A percentile compares a stretch with the other conserved stretches of the same genome.
These are phyloP conservation scores for Phycodurus eques DNA, from an alignment of 2,113 vertebrate species.

Conservation along the genomic window DNA sequence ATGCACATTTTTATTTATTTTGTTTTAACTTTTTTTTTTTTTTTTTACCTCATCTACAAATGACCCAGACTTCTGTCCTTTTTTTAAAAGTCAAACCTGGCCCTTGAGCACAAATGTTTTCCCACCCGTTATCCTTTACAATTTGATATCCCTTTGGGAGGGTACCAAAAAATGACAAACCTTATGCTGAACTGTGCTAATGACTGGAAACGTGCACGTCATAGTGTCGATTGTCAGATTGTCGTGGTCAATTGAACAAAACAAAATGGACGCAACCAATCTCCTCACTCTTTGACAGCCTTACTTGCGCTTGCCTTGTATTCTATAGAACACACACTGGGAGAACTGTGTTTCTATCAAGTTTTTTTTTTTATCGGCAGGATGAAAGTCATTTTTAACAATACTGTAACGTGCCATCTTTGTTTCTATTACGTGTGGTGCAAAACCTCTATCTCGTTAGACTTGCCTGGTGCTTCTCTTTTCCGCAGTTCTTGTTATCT, in stretches of 20 bases:
- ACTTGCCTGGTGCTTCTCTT: constrained; percentile 51
- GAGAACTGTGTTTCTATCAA: constrained; percentile 37
- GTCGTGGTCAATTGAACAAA: background rate
- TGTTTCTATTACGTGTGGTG: constrained; percentile 32
- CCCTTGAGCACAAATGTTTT: background rate
- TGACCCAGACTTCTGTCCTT: background rate
- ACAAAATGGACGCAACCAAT: background rate
- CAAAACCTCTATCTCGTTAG: constrained; percentile 29
- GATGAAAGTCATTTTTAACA: constrained; percentile 44
- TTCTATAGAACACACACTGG: constrained; percentile 28
- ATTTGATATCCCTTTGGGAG: background rate
- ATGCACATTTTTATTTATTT: background rate
- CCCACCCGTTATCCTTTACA: background rate
- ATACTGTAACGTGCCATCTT: constrained; percentile 53
- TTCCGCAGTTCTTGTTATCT: constrained; percentile 27
- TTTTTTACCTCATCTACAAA: background rate
- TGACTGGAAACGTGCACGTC: background rate
- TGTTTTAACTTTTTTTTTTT: background rate
- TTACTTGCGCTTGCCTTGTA: constrained; percentile 58
- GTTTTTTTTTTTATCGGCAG: constrained; percentile 33
- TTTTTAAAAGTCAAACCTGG: too few species aligned
- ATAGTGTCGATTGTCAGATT: background rate
- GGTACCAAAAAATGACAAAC: background rate
- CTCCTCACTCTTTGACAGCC: constrained; percentile 48
- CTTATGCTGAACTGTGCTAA: background rate